phyloP scores from a whole-genome alignment of 2,888 invertebrate species.

The Gymnosoma rotundatum region DNA sequence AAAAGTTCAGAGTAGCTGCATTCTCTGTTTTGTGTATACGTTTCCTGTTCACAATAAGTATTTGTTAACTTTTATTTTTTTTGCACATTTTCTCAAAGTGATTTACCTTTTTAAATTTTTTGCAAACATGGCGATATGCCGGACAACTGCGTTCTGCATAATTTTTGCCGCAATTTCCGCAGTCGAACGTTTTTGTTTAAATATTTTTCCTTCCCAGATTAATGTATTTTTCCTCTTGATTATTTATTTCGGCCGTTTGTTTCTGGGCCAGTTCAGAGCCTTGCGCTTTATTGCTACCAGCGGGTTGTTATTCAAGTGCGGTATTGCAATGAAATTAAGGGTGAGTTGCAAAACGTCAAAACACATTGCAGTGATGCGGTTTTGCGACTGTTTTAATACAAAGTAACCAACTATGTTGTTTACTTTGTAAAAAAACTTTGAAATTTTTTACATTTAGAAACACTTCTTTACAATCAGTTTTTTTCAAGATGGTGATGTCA shows the following conservation, averaged over 20 bases:
- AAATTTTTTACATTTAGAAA: too few relatives aligned
- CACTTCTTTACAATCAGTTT: too few relatives aligned
- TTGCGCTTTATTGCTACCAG: too few relatives aligned
- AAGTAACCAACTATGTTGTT: too few relatives aligned
- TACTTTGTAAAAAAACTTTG: too few relatives aligned
- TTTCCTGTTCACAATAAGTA: slow-evolving; percentile 13
- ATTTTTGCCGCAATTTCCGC: slow-evolving; percentile 16
- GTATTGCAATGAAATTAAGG: too few relatives aligned
- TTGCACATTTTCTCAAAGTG: slow-evolving; percentile 19
- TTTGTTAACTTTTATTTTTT: slow-evolving; percentile 10
- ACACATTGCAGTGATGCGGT: too few relatives aligned
- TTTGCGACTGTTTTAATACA: too few relatives aligned
- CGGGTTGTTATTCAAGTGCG: too few relatives aligned
- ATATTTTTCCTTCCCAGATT: neutral
- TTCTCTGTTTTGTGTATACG: neutral
- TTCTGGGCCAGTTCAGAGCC: neutral
- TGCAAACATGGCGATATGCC: slow-evolving; percentile 24
- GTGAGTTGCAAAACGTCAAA: too few relatives aligned
- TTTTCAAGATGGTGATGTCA: too few relatives aligned
- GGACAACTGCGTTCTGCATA: too few relatives aligned
- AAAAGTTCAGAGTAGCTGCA: slow-evolving; percentile 10
- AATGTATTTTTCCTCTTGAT: neutral
- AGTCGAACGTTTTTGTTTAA: slow-evolving; percentile 15
- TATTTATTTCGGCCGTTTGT: neutral
- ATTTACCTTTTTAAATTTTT: neutral